Evolutionary conservation across 2,113 vertebrate genomes (phyloP).

Genomic region (Oncorhynchus kisutch): DNA sequence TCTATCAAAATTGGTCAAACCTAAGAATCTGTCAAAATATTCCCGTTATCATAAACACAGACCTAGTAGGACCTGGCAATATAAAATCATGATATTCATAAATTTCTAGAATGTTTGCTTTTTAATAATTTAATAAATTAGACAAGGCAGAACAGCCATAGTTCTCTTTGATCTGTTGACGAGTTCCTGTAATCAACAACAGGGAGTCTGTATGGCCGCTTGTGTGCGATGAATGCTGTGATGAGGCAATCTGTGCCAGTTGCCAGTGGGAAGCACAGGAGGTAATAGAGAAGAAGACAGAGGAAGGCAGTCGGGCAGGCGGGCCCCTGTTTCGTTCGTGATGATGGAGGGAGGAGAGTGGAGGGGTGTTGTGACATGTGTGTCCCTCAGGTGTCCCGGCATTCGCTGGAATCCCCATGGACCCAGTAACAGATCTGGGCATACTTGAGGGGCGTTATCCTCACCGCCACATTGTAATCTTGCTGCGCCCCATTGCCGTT

Average conservation of each 20-base stretch:
- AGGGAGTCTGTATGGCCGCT: conserved; percentile 42
- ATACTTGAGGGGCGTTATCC: conserved; percentile 94
- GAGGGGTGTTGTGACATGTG: neutral
- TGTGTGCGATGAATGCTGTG: neutral
- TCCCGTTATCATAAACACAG: conserved; percentile 16
- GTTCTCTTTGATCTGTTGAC: conserved; percentile 39
- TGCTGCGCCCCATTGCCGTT: conserved; percentile 83
- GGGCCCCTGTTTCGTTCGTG: conserved; percentile 29
- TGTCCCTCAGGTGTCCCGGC: conserved; percentile 72
- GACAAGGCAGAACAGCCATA: conserved; percentile 55
- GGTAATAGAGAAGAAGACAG: conserved; percentile 21
- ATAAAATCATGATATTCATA: conserved; percentile 35
- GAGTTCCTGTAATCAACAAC: conserved; percentile 45
- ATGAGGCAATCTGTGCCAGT: neutral
- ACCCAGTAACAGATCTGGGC: conserved; percentile 97
- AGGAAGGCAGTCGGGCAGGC: conserved; percentile 29
- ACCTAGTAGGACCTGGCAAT: conserved; percentile 36
- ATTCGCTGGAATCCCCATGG: conserved; percentile 81
- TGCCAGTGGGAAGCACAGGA: conserved; percentile 15
- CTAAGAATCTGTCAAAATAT: conserved; percentile 7
- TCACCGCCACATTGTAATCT: conserved; percentile 96
- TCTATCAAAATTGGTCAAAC: conserved; percentile 27
- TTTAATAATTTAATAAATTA: conserved; percentile 71
- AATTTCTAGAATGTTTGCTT: conserved; percentile 45
- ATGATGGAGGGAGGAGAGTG: neutral